Evolutionary conservation across 2,888 invertebrate species (phyloP), one percentile per base, ranked within the genome.

Genomic region (Chromoteleia sp.): DNA sequence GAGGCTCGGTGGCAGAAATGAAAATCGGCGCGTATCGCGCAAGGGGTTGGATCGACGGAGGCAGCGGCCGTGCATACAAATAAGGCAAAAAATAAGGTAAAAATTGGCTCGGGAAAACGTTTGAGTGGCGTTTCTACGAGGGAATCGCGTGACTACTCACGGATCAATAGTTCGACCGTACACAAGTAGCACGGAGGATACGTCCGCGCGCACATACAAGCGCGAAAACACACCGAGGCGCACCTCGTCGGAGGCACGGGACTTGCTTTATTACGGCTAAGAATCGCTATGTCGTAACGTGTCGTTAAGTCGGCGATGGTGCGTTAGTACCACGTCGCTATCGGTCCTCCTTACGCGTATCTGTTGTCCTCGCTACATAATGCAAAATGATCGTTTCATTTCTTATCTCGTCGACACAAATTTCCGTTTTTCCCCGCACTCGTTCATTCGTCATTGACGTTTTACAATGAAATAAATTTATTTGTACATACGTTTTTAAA

Each of bases 111-210:
- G 56, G 87, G 86, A 89, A 74, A 90, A 90, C 87, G 88, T 87
- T 90, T 88, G 90, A 91, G 88, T 88, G 89, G 87, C 88, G 89
- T 91, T 84, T 91, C 88, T 90, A 91, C 87, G 91, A 91, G 89
- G 87, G 89, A 91, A 91, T 91, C 91, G 91, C 91, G 91, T 91
- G 91, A 91, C 91, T 89, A 88, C 88, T 89, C 87, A 87, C 85
- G 89, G 90, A 90, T 90, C 90, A 90, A 90, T 90, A 90, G 90
- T 90, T 89, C 87, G 87, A 86, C 84, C 83, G 82, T 82, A 76
- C 84, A 80, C 84, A 82, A 78, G 83, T 82, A 84, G 81, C 83
- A 68, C 82, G 63, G 52, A 81, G 48, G 56, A 63, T 73, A 74
- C 79, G 59, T 79, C 58, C 67, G 39, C 58, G 63, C 65, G 52